phyloP scores from a whole-genome alignment of 1,140 invertebrate species.

The Diorhabda carinulata region DNA sequence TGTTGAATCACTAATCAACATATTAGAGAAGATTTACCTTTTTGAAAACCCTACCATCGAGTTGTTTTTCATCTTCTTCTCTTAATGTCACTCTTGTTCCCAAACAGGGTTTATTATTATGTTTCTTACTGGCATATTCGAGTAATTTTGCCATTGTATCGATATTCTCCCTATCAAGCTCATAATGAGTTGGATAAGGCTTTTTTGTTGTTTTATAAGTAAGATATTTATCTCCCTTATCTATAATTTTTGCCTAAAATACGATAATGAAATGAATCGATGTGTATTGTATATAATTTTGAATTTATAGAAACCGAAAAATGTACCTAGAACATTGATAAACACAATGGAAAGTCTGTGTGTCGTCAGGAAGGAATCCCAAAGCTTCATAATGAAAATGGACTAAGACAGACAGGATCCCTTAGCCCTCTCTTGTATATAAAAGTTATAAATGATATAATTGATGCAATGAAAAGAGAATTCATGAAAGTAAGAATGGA shows the following conservation, averaged over 20 bases:
- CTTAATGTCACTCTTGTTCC: conserved; percentile 86
- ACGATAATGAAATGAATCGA: neutral
- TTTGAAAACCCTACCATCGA: conserved; percentile 91
- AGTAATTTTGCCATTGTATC: conserved; percentile 85
- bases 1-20: neutral
- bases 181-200: conserved; percentile 64
- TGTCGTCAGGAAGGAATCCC: too few species aligned
- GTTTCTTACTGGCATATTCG: conserved; percentile 65
- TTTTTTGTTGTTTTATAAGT: conserved; percentile 68
- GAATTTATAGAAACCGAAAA: too few species aligned
- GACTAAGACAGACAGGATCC: too few species aligned
- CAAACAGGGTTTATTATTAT: conserved; percentile 70
- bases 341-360: too few species aligned
- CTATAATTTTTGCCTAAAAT: neutral
- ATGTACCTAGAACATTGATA: too few species aligned
- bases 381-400: too few species aligned
- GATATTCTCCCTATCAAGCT: conserved; percentile 68
- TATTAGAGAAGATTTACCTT: conserved; percentile 59
- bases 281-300: too few species aligned
- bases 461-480: too few species aligned
- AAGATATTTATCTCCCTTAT: conserved; percentile 55
- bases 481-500: too few species aligned
- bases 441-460: too few species aligned
- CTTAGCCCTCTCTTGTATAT: too few species aligned
- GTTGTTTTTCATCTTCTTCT: conserved; percentile 89